Evolutionary conservation across 2,888 invertebrate genomes (phyloP), one percentile per base, ranked within the genome.

Genomic region (Rhingia campestris): DNA sequence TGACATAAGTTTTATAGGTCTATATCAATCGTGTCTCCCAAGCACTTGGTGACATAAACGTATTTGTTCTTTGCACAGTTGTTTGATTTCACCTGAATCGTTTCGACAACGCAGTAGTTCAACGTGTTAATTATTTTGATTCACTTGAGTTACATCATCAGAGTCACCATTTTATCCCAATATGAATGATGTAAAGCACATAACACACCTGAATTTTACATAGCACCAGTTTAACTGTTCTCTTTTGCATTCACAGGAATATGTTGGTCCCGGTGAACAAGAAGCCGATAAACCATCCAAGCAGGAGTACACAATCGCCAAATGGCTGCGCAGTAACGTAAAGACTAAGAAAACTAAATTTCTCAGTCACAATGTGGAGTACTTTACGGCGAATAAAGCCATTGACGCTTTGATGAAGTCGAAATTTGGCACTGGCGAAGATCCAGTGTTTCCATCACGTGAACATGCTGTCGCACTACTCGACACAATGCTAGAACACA

Each of bases 261-360:
- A 92, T 81, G 87, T 90, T 35, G 92, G 90, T 6, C 91, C 92
- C 1, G 91, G 91, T 5, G 91, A 93, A 86, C 92, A 93, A 81
- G 91, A 92, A 32, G 92, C 93, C 0, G 95, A 96, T 76, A 96
- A 97, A 91, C 95, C 97, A 0, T 93, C 96, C 0, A 98, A 97
- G 91, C 96, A 98, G 76, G 98, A 99, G 91, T 97, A 97, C 91
- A 94, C 95, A 0, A 94, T 99, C 54, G 99, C 98, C 0, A 97
- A 97, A 91, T 98, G 97, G 96, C 93, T 99, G 88, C 95, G 97
- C 69, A 96, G 97, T 86, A 98, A 98, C 92, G 95, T 98, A 32
- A 97, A 97, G 41, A 96, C 96, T 3, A 98, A 99, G 92, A 97
- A 97, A 91, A 99, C 98, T 0, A 98, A 98, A 91, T 97, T 99